Conservation (phyloP, 1,140 invertebrate genomes). For the Babylonia areolata region DNA sequence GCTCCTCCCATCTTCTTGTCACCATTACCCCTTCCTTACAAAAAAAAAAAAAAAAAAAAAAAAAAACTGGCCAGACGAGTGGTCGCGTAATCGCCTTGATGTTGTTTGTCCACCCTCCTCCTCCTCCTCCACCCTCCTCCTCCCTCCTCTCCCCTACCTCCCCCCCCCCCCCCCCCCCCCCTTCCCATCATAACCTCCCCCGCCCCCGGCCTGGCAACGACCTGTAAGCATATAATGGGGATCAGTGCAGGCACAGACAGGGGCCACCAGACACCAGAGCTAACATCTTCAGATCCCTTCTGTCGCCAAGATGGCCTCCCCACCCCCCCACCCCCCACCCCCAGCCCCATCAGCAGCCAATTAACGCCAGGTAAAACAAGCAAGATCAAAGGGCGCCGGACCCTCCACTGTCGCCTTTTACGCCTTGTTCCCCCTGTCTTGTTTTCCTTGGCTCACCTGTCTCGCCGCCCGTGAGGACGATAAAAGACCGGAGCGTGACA, state of each 20-base stretch:
- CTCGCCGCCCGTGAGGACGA: background rate
- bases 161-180: background rate
- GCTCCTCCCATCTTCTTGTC: background rate
- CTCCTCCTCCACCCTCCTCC: background rate
- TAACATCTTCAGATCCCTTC: conserved; percentile 29
- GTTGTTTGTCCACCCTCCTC: background rate
- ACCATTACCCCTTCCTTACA: too few relatives aligned
- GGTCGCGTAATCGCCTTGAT: background rate
- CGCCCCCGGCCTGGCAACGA: background rate
- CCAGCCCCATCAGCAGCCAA: conserved; percentile 29
- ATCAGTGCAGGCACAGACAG: too few relatives aligned
- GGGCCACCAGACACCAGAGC: background rate
- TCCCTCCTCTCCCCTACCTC: background rate
- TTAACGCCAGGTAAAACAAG: conserved; percentile 36
- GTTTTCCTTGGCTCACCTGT: conserved; percentile 35
- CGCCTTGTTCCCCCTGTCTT: background rate
- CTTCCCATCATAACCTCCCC: background rate
- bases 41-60: too few relatives aligned
- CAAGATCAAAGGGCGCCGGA: conserved; percentile 19
- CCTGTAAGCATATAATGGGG: conserved; percentile 32
- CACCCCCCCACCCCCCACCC: too few relatives aligned
- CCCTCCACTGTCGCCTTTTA: conserved; percentile 12
- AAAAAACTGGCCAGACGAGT: too few relatives aligned
- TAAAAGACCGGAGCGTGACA: background rate
- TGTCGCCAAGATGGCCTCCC: conserved; percentile 12